Evolutionary conservation across 1,140 invertebrate species (phyloP).

Genomic region (Lordiphosa mommai): DNA sequence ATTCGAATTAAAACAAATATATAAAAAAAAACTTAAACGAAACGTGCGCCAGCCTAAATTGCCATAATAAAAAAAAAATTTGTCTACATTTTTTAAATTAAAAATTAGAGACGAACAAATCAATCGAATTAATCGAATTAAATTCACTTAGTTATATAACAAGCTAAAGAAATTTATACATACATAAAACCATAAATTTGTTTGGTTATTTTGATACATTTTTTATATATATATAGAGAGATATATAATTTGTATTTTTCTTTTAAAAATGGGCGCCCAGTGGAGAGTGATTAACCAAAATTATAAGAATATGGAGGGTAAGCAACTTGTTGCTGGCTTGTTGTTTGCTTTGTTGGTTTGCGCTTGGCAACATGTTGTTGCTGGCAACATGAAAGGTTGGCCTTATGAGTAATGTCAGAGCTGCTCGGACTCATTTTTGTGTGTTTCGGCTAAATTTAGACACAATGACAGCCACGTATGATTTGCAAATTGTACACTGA

Average conservation of each 20-base stretch:
- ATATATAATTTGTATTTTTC: slow-evolving; percentile 12
- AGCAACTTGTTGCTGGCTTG: slow-evolving; percentile 29
- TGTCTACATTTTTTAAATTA: neutral
- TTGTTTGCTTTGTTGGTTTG: neutral
- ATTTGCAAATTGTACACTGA: slow-evolving; percentile 32
- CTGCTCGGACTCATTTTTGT: slow-evolving; percentile 50
- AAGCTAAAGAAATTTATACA: slow-evolving; percentile 16
- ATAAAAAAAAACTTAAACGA: slow-evolving; percentile 1
- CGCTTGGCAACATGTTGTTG: slow-evolving; percentile 51
- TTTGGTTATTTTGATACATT: slow-evolving; percentile 52
- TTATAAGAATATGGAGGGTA: slow-evolving; percentile 78
- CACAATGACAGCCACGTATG: slow-evolving; percentile 57
- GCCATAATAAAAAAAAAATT: slow-evolving; percentile 14
- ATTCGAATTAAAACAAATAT: slow-evolving; percentile 6
- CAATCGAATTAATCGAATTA: slow-evolving; percentile 5
- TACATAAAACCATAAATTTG: slow-evolving; percentile 18
- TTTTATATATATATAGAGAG: slow-evolving; percentile 31
- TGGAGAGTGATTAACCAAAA: slow-evolving; percentile 72
- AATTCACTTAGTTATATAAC: slow-evolving; percentile 32
- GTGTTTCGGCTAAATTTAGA: slow-evolving; percentile 55
- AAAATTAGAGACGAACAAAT: neutral
- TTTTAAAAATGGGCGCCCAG: slow-evolving; percentile 62
- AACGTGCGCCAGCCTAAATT: slow-evolving; percentile 9
- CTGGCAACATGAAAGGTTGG: slow-evolving; percentile 18
- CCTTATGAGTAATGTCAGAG: slow-evolving; percentile 46